phyloP scores from a whole-genome alignment of 2,797 vertebrate species.

The Pantherophis alleghaniensis region DNA sequence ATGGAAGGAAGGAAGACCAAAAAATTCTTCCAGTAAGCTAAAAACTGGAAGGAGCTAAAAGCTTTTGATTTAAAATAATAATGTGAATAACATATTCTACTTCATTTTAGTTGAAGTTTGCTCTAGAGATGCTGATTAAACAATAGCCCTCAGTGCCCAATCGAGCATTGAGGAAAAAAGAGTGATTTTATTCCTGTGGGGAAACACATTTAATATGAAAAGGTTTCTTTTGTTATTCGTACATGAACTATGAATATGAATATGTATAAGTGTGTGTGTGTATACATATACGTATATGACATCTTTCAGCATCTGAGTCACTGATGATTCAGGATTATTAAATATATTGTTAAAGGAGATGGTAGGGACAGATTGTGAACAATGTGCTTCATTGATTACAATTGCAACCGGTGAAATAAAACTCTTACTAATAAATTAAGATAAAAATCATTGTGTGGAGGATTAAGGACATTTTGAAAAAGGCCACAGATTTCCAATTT shows the following conservation, averaged over 20 bases:
- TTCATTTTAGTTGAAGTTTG: neutral
- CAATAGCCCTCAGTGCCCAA: neutral
- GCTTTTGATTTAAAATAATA: slow-evolving; percentile 1
- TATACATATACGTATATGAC: neutral
- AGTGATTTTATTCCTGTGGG: neutral
- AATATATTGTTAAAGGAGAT: neutral
- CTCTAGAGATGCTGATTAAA: neutral
- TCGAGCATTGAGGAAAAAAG: neutral
- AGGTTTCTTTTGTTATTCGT: neutral
- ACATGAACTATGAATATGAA: neutral
- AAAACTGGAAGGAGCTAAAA: neutral
- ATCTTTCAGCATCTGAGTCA: neutral
- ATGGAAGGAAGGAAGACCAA: neutral
- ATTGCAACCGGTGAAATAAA: neutral
- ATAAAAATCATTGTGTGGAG: neutral
- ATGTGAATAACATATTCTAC: neutral
- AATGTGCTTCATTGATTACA: neutral
- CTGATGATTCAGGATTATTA: neutral
- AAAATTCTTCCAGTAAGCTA: neutral
- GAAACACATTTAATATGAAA: neutral
- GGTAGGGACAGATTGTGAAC: neutral
- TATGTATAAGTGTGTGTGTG: neutral
- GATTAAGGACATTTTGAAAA: neutral
- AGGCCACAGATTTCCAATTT: neutral
- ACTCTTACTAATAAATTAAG: neutral